These are phyloP conservation scores for Eunapius fragilis DNA, from an alignment of 37 sponge, comb jelly and placozoan species.

Conservation along the genomic window DNA sequence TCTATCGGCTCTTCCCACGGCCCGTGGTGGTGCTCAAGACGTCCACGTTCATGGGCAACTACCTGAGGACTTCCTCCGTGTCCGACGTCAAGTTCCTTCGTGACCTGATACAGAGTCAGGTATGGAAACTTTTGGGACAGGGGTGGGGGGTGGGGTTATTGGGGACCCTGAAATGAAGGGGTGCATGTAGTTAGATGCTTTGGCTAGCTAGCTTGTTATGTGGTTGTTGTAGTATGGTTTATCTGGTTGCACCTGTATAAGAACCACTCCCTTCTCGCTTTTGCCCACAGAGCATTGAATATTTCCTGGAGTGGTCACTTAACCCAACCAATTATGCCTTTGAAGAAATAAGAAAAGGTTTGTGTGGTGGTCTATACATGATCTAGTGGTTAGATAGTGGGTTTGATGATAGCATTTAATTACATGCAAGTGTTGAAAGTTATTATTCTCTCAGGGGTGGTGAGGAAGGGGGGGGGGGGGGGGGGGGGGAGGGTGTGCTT, in stretches of 20 bases:
- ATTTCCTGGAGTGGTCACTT: constrained; percentile 72
- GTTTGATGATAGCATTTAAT: no score
- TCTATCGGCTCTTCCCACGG: constrained; percentile 74
- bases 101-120: constrained; percentile 63
- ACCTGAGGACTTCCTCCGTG: constrained; percentile 5
- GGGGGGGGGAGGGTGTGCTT: no score
- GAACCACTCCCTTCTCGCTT: not conserved
- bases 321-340: constrained; percentile 73
- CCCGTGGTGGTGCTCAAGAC: constrained; percentile 67
- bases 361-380: not conserved
- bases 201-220: no score
- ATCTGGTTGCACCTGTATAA: not conserved
- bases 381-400: no score
- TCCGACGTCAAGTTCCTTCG: constrained; percentile 42
- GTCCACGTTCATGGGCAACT: constrained; percentile 45
- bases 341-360: constrained; percentile 67
- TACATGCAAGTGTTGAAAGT: no score
- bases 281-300: constrained; percentile 65
- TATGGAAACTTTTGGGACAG: constrained; percentile 2
- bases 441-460: no score
- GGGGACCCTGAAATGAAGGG: no score
- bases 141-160: no score
- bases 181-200: no score
- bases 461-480: no score
- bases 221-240: not conserved